Evolutionary conservation across 2,113 vertebrate species (phyloP).

Genomic region (Melanostigma gelatinosum): DNA sequence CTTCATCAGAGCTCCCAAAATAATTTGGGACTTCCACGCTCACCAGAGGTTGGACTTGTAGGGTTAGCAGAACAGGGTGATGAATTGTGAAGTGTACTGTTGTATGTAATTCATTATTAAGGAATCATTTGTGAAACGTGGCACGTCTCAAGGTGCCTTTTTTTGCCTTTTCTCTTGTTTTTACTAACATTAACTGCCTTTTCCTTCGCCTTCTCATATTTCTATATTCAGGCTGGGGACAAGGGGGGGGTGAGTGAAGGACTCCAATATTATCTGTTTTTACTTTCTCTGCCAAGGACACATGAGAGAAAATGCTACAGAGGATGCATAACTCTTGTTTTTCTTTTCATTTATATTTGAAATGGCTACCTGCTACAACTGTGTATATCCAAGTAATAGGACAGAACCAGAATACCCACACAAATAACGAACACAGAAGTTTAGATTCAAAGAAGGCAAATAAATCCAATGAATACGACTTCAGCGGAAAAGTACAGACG

Average conservation of each 20-base stretch:
- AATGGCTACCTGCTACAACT: slow-evolving; percentile 58
- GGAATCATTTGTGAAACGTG: slow-evolving; percentile 69
- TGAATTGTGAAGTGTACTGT: slow-evolving; percentile 70
- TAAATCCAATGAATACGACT: slow-evolving; percentile 43
- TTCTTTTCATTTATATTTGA: slow-evolving; percentile 42
- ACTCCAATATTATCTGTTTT: slow-evolving; percentile 53
- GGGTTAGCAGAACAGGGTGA: slow-evolving; percentile 68
- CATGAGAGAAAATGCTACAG: slow-evolving; percentile 53
- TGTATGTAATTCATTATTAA: slow-evolving; percentile 71
- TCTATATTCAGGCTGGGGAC: slow-evolving; percentile 33
- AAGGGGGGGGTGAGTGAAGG: slow-evolving; percentile 37
- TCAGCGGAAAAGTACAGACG: slow-evolving; percentile 53
- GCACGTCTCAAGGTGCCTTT: slow-evolving; percentile 76
- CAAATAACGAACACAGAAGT: slow-evolving; percentile 1
- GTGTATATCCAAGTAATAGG: slow-evolving; percentile 55
- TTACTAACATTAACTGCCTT: slow-evolving; percentile 77
- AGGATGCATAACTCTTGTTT: slow-evolving; percentile 53
- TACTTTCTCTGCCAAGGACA: slow-evolving; percentile 77
- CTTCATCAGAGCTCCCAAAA: slow-evolving; percentile 52
- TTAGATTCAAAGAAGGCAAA: slow-evolving; percentile 23
- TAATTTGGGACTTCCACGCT: slow-evolving; percentile 52
- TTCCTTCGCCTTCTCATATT: slow-evolving; percentile 74
- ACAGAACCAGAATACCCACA: slow-evolving; percentile 46
- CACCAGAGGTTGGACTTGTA: slow-evolving; percentile 54
- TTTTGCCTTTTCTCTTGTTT: slow-evolving; percentile 66